Base-by-base conservation (phyloP, 37 sponge, comb jelly and placozoan genomes). In the Hormiphora californensis region DNA sequence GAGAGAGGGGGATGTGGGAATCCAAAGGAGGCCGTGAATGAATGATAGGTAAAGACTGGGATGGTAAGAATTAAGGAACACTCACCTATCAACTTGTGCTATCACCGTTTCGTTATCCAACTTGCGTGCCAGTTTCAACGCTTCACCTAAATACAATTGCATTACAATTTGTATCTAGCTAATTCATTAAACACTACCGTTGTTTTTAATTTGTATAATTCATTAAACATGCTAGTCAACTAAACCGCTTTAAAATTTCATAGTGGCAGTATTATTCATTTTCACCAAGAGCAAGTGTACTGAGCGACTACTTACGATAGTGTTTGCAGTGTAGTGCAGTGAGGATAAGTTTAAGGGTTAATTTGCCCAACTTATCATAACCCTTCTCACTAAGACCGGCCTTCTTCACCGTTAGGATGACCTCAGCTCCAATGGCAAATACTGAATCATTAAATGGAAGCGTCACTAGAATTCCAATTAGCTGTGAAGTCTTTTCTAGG, bases 121-220 rank as follows among this genome's bases (percentile, higher is more conserved):
- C 46, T 73, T 73, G 46, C 81, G 81, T 3, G 81, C 81, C 23
- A 73, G 81, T 36, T 73, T 73, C 44, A 73, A 46, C 1, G 81
- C 81, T 41, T 73, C 81, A n/a, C 81, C 81, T 73, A 46, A 2
- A 67, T 49, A 17, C 9, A 15, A 15, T 15, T 49, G 15, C 9
- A 49, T 49, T n/a, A n/a, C n/a, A n/a, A n/a, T n/a, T n/a, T n/a
- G n/a, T n/a, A n/a, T n/a, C n/a, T n/a, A n/a, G n/a, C n/a, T n/a
- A n/a, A n/a, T n/a, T n/a, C n/a, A n/a, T n/a, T n/a, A n/a, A n/a
- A n/a, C n/a, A n/a, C n/a, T n/a, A n/a, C n/a, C n/a, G n/a, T n/a
- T n/a, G n/a, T n/a, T n/a, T n/a, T n/a, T n/a, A n/a, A n/a, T n/a
- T n/a, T n/a, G n/a, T n/a, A n/a, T n/a, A n/a, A n/a, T n/a, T n/a